Percentiles rank a stretch among this genome's conserved stretches.
Conservation (phyloP, 2,888 invertebrate species). For the Labia minor region DNA sequence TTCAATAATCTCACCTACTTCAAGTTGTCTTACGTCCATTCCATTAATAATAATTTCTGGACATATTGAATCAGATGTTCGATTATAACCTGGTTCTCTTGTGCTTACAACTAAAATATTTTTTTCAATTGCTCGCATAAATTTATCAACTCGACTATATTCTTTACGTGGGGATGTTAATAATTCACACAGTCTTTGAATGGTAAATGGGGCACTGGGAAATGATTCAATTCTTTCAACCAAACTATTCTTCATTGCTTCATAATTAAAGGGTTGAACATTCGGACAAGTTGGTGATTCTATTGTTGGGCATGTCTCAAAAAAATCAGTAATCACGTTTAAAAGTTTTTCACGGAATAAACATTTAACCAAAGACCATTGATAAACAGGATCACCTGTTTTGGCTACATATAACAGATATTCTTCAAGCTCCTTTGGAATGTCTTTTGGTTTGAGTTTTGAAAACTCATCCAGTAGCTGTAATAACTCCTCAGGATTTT, state of each 20-base stretch:
- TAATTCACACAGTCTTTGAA: conserved; percentile 90
- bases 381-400: conserved; percentile 88
- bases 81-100: conserved; percentile 38
- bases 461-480: conserved; percentile 75
- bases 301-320: conserved; percentile 60
- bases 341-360: conserved; percentile 80
- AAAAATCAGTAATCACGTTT: conserved; percentile 76
- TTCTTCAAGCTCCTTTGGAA: conserved; percentile 79
- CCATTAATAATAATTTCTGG: conserved; percentile 24
- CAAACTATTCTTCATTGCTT: conserved; percentile 72
- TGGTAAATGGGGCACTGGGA: conserved; percentile 86
- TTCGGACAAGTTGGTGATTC: conserved; percentile 82
- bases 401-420: conserved; percentile 83
- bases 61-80: conserved; percentile 21
- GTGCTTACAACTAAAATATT: conserved; percentile 73
- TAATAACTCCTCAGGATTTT: conserved; percentile 74
- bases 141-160: conserved; percentile 92
- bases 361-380: conserved; percentile 79
- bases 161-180: conserved; percentile 83
- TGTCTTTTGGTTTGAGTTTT: conserved; percentile 65
- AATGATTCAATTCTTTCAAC: conserved; percentile 73
- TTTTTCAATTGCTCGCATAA: conserved; percentile 93
- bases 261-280: conserved; percentile 82
- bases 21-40: conserved; percentile 22
- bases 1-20: conserved; percentile 24